These are phyloP conservation scores for Sinodicranocentrus sp. DNA, from an alignment of 2,888 invertebrate species.

Conservation along the genomic window DNA sequence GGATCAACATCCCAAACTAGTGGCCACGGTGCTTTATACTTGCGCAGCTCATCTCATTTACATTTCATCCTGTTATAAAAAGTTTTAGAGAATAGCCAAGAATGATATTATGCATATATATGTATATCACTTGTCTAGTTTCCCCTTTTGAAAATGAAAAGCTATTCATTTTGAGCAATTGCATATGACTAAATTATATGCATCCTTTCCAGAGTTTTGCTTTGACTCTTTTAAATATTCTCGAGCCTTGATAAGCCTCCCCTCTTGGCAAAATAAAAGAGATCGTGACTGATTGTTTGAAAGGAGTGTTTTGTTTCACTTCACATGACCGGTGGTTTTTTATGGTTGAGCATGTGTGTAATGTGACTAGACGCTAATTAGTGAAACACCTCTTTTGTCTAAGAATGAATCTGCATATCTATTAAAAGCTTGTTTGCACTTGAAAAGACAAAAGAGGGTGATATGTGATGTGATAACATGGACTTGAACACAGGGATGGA, in stretches of 20 bases:
- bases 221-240: constrained; percentile 10
- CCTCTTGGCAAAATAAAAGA: too few species aligned
- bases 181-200: background rate
- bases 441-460: constrained; percentile 32
- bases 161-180: too few species aligned
- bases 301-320: constrained; percentile 16
- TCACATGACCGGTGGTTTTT: background rate
- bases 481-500: background rate
- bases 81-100: constrained; percentile 4
- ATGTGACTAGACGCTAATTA: constrained; percentile 55
- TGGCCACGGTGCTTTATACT: background rate
- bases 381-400: constrained; percentile 61
- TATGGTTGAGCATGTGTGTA: background rate
- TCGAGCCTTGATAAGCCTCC: too few species aligned
- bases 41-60: constrained; percentile 17
- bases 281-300: constrained; percentile 11
- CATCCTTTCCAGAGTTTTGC: constrained; percentile 13
- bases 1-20: background rate
- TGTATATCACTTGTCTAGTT: constrained; percentile 49
- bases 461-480: constrained; percentile 23
- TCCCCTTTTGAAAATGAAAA: too few species aligned
- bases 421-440: constrained; percentile 66
- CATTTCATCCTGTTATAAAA: constrained; percentile 7
- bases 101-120: constrained; percentile 43
- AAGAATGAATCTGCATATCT: constrained; percentile 63